These are phyloP conservation scores for Cyprinodon brontotheroides DNA, from an alignment of 2,113 vertebrate genomes.

Conservation along the genomic window DNA sequence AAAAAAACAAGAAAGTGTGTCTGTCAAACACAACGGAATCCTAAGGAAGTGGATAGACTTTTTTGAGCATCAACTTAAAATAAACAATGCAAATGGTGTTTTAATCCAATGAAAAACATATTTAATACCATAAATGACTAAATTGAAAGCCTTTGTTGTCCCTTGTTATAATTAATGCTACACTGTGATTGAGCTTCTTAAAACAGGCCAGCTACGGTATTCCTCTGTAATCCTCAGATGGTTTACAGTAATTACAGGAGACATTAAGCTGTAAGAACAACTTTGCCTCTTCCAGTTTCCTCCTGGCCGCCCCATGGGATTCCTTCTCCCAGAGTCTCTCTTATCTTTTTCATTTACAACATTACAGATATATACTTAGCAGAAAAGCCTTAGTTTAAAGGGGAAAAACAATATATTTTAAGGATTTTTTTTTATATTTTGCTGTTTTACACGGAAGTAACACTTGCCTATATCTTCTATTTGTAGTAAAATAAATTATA, in stretches of 20 bases:
- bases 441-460: too few species aligned
- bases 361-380: background rate
- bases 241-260: conserved; percentile 67
- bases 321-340: background rate
- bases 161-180: background rate
- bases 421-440: background rate
- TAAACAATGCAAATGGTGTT: background rate
- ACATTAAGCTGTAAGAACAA: conserved; percentile 47
- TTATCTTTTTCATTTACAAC: background rate
- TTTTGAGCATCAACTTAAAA: background rate
- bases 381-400: background rate
- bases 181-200: background rate
- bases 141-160: background rate
- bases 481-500: background rate
- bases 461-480: too few species aligned
- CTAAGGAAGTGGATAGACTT: background rate
- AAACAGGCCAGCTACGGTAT: conserved; percentile 2
- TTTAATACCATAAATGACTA: background rate
- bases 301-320: background rate
- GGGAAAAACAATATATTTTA: background rate
- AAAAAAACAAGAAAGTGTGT: background rate
- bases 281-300: conserved; percentile 33
- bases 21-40: background rate
- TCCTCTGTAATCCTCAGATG: conserved; percentile 54
- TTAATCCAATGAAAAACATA: background rate